A percentile compares a stretch with the other conserved stretches of the same genome.
Evolutionary conservation across 2,797 vertebrate genomes (phyloP).

Genomic region (Hydrolagus colliei): DNA sequence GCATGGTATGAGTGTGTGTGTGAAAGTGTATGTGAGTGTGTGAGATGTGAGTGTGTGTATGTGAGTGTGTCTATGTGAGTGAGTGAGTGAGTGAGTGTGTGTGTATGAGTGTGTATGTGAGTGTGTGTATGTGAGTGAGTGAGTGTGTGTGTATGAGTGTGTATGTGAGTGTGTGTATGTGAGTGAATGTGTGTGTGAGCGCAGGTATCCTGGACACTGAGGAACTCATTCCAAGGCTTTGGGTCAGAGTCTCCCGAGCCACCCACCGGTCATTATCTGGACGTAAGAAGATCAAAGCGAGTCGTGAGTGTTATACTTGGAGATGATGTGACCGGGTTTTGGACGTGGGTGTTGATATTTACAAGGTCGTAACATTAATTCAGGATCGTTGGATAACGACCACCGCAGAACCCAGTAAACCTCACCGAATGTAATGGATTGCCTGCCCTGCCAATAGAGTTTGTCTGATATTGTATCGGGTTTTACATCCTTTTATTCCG

Average conservation of each 20-base stretch:
- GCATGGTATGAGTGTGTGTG: no score
- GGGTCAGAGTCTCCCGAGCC: not conserved
- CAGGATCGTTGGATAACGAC: not conserved
- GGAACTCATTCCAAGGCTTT: not conserved
- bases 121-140: no score
- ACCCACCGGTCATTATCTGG: not conserved
- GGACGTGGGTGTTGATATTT: not conserved
- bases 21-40: no score
- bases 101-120: no score
- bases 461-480: not conserved
- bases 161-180: no score
- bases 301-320: not conserved
- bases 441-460: not conserved
- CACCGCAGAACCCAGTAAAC: not conserved
- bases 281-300: not conserved
- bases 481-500: not conserved
- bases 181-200: not conserved
- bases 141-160: not conserved
- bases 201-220: not conserved
- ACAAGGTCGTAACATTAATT: not conserved
- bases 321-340: not conserved
- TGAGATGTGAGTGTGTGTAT: no score
- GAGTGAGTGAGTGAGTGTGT: no score
- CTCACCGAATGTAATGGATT: not conserved
- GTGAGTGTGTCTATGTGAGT: no score